These are phyloP conservation scores for Hydrolagus affinis DNA, from an alignment of 2,113 vertebrate genomes.

Conservation along the genomic window DNA sequence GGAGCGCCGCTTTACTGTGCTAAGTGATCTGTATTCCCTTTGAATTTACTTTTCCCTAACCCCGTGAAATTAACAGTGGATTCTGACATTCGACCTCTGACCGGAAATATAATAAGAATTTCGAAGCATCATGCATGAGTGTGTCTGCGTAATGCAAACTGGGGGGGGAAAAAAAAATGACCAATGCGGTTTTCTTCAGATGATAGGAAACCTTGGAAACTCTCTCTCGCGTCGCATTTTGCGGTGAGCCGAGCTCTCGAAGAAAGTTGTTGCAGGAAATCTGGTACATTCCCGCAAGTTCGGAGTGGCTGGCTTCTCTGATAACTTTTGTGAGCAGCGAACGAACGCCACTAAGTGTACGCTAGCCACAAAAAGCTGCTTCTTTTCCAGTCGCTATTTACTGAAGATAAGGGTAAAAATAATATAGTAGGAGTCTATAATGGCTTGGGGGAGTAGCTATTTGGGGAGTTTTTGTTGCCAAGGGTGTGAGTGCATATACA, in stretches of 20 bases:
- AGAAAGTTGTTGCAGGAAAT: constrained; percentile 65
- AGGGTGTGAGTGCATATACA: constrained; percentile 51
- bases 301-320: constrained; percentile 57
- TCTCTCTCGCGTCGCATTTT: constrained; percentile 62
- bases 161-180: constrained; percentile 74
- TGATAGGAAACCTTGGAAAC: constrained; percentile 75
- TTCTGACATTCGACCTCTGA: constrained; percentile 84
- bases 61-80: constrained; percentile 99
- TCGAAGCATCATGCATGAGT: constrained; percentile 97
- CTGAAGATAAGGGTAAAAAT: constrained; percentile 59
- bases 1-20: constrained; percentile 77
- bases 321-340: constrained; percentile 72
- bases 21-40: constrained; percentile 99
- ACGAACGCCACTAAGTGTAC: constrained; percentile 63
- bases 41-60: constrained; percentile 98
- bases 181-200: constrained; percentile 73
- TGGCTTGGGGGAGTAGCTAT: constrained; percentile 47
- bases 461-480: constrained; percentile 47
- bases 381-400: constrained; percentile 65
- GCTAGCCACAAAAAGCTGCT: constrained; percentile 52
- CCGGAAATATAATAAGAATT: constrained; percentile 97
- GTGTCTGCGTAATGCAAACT: constrained; percentile 84
- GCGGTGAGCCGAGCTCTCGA: constrained; percentile 58
- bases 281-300: constrained; percentile 53
- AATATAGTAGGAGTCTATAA: constrained; percentile 43